These are phyloP conservation scores for Oscheius onirici DNA, from an alignment of 2,888 invertebrate genomes.

Conservation along the genomic window DNA sequence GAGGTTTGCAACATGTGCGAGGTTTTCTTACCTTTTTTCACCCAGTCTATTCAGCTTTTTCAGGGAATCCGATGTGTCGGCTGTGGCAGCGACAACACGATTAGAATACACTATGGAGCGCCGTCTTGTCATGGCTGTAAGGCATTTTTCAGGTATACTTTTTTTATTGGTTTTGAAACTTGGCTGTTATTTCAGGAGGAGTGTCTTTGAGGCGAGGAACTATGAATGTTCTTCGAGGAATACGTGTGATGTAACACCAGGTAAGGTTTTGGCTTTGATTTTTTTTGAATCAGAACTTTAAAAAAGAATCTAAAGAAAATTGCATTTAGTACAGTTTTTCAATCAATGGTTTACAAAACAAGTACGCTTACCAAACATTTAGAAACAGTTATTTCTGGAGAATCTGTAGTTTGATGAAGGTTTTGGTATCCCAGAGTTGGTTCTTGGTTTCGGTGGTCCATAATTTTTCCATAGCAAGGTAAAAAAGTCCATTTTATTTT, in stretches of 20 bases:
- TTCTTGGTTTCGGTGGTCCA: no score
- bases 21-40: not conserved
- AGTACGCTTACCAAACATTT: no score
- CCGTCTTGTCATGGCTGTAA: slow-evolving; percentile 63
- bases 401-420: no score
- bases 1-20: not conserved
- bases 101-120: slow-evolving; percentile 62
- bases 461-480: no score
- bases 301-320: no score
- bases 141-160: slow-evolving; percentile 49
- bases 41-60: not conserved
- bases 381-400: no score
- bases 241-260: slow-evolving; percentile 59
- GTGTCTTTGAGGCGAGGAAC: slow-evolving; percentile 58
- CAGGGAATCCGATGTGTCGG: slow-evolving; percentile 57
- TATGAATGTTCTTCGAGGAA: slow-evolving; percentile 56
- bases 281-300: not conserved
- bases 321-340: no score
- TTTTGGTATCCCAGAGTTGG: no score
- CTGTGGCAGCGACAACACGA: slow-evolving; percentile 54
- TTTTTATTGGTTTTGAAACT: no score
- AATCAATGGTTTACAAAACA: no score
- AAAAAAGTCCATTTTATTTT: no score
- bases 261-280: slow-evolving; percentile 29
- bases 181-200: slow-evolving; percentile 35